Percentiles rank a stretch among this genome's conserved stretches.
Conservation (phyloP, 2,888 invertebrate genomes). For the Pseudoips prasinana region DNA sequence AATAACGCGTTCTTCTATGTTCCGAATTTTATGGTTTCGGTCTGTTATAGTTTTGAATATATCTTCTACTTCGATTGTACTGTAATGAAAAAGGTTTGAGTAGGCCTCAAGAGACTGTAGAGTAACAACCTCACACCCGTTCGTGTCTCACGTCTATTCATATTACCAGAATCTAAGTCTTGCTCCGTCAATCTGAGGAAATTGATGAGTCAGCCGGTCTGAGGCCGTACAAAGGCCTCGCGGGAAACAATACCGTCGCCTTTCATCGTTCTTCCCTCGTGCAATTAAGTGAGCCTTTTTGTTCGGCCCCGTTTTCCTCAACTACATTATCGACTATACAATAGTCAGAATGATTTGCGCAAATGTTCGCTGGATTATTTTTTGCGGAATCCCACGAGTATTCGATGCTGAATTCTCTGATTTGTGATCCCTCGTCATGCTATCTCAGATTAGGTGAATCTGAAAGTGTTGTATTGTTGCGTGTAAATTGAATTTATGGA, state of each 20-base stretch:
- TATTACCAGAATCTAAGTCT: conserved; percentile 54
- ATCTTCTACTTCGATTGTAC: too few species aligned
- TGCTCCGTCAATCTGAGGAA: conserved; percentile 62
- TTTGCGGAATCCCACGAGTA: conserved; percentile 51
- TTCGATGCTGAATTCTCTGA: conserved; percentile 52
- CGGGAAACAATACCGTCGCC: conserved; percentile 70
- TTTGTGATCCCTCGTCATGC: conserved; percentile 66
- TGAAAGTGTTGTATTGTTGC: conserved; percentile 55
- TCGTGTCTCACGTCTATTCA: conserved; percentile 16
- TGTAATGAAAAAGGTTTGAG: too few species aligned
- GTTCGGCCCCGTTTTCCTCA: conserved; percentile 61
- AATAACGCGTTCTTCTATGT: too few species aligned
- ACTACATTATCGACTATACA: conserved; percentile 76
- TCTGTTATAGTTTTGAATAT: too few species aligned
- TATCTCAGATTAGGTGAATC: conserved; percentile 43
- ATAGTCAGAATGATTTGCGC: conserved; percentile 77
- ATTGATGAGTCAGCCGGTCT: conserved; percentile 74
- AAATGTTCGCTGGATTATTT: conserved; percentile 65
- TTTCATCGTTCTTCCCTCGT: conserved; percentile 68
- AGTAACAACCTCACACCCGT: conserved; percentile 5
- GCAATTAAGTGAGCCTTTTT: conserved; percentile 80
- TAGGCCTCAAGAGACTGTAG: too few species aligned
- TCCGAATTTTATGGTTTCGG: too few species aligned
- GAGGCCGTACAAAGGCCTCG: conserved; percentile 61
- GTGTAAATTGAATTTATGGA: conserved; percentile 49